Conservation (phyloP, 2,797 vertebrate genomes). For the Mormyrops boulengeri region DNA sequence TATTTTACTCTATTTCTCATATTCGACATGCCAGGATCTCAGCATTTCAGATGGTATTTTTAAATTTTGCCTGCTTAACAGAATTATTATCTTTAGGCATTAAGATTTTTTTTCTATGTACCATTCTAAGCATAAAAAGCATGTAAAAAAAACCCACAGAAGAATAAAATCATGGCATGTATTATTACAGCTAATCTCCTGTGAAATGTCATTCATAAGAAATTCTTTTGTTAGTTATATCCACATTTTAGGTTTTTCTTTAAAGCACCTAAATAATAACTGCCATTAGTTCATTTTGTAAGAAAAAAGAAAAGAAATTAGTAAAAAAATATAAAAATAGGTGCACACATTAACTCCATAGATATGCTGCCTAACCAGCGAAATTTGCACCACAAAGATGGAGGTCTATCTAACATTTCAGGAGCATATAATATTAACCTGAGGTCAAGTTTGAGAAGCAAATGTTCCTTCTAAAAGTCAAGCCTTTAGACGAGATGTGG, state of each 20-base stretch:
- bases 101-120: background rate
- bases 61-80: background rate
- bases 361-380: background rate
- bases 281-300: background rate
- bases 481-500: background rate
- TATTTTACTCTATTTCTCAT: background rate
- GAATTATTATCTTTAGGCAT: background rate
- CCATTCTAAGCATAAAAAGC: background rate
- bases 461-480: background rate
- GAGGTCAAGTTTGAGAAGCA: background rate
- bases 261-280: background rate
- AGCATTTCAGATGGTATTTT: background rate
- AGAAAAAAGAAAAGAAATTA: background rate
- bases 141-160: background rate
- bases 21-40: background rate
- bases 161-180: background rate
- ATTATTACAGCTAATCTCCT: background rate
- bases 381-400: background rate
- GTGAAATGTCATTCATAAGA: background rate
- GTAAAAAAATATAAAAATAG: background rate
- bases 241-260: background rate
- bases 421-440: background rate
- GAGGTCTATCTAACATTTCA: background rate
- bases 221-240: background rate
- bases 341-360: background rate